phyloP scores from a whole-genome alignment of 2,797 vertebrate genomes.

The Perodicticus potto region DNA sequence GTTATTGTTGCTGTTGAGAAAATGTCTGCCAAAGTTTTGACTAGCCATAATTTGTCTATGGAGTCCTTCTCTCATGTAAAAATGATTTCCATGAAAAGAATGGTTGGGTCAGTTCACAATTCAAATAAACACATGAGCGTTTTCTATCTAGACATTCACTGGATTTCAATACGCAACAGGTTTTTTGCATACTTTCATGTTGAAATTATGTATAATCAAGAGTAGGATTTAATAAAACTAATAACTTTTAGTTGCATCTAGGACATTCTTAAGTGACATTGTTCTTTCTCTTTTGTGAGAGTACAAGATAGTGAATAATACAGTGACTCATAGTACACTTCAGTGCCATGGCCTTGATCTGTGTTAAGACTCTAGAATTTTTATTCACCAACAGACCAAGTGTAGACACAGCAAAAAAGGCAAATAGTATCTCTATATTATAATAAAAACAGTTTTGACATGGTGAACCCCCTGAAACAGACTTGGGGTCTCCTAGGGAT shows the following conservation, averaged over 20 bases:
- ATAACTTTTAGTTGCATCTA: background rate
- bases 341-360: background rate
- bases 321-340: background rate
- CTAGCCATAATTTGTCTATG: background rate
- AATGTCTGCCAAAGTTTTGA: conserved; percentile 4
- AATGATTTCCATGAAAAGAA: conserved; percentile 32
- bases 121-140: background rate
- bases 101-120: background rate
- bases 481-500: background rate
- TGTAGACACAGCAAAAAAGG: background rate
- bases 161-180: background rate
- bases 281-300: background rate
- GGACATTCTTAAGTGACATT: conserved; percentile 20
- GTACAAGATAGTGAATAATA: background rate
- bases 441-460: background rate
- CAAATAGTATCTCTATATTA: background rate
- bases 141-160: background rate
- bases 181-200: background rate
- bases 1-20: conserved; percentile 25
- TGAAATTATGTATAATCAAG: conserved; percentile 18
- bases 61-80: conserved; percentile 33
- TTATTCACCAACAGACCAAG: background rate
- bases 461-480: background rate
- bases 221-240: background rate
- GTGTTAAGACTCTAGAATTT: background rate